Percentiles rank a stretch among this genome's conserved stretches.
phyloP scores from a whole-genome alignment of 1,140 invertebrate genomes.

The Wiebesia pumilae region DNA sequence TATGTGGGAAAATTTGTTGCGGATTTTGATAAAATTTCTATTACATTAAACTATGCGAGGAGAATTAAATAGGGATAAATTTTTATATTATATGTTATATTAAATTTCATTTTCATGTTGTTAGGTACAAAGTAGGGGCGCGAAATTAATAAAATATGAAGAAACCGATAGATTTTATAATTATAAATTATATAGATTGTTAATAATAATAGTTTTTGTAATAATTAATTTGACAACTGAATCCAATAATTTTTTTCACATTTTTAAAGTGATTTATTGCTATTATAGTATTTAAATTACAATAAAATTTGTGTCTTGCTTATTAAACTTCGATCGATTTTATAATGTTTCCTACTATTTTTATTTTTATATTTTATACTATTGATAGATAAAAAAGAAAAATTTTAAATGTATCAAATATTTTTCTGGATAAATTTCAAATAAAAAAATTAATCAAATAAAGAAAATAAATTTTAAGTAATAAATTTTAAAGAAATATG shows the following conservation, averaged over 20 bases:
- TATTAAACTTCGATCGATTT: no score
- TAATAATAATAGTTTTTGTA: slow-evolving; percentile 1
- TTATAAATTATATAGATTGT: not conserved
- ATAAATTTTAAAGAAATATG: no score
- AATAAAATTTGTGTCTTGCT: not conserved
- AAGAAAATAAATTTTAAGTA: no score
- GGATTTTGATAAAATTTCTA: not conserved
- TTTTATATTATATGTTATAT: not conserved
- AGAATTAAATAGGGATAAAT: not conserved
- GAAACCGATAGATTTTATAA: not conserved
- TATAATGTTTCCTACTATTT: no score
- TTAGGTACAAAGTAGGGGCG: slow-evolving; percentile 1
- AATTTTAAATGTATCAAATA: no score
- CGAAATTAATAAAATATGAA: not conserved
- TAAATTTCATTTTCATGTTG: not conserved
- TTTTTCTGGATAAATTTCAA: no score
- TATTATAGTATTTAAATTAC: not conserved
- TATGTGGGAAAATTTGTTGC: not conserved
- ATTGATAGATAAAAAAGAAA: no score
- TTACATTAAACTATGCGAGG: not conserved
- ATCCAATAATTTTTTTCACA: not conserved
- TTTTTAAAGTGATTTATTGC: not conserved
- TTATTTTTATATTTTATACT: no score
- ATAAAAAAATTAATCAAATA: no score
- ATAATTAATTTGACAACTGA: not conserved